Conservation (phyloP, 1,140 invertebrate species). For the Latrodectus geometricus region DNA sequence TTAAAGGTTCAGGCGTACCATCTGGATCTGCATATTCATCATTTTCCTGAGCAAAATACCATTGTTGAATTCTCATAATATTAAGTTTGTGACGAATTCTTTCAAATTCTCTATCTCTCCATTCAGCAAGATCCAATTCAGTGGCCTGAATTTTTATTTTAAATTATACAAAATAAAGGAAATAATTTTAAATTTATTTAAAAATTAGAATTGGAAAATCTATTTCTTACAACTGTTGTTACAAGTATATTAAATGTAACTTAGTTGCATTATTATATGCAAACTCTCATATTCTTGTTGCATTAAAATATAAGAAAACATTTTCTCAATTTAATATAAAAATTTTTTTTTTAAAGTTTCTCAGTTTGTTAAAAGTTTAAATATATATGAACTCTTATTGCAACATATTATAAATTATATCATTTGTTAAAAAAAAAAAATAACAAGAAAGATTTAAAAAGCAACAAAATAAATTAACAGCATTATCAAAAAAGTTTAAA, state of each 20-base stretch:
- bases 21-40: slow-evolving; percentile 40
- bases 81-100: slow-evolving; percentile 37
- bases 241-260: neutral
- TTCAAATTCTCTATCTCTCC: slow-evolving; percentile 58
- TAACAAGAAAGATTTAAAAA: too few species aligned
- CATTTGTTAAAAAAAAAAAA: too few species aligned
- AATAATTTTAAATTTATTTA: neutral
- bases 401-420: too few species aligned
- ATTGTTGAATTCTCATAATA: slow-evolving; percentile 26
- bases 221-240: neutral
- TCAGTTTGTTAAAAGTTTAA: too few species aligned
- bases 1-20: slow-evolving; percentile 50
- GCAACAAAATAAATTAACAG: too few species aligned
- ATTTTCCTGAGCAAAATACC: slow-evolving; percentile 45
- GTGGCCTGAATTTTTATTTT: slow-evolving; percentile 56
- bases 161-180: slow-evolving; percentile 37
- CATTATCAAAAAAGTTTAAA: too few species aligned
- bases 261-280: too few species aligned
- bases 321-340: too few species aligned
- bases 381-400: too few species aligned
- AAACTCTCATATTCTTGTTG: too few species aligned
- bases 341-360: too few species aligned
- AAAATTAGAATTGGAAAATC: neutral
- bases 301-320: too few species aligned
- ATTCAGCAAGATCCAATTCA: slow-evolving; percentile 53